Evolutionary conservation across 2,888 invertebrate genomes (phyloP).

Genomic region (Rhagophthalmus giganteus): DNA sequence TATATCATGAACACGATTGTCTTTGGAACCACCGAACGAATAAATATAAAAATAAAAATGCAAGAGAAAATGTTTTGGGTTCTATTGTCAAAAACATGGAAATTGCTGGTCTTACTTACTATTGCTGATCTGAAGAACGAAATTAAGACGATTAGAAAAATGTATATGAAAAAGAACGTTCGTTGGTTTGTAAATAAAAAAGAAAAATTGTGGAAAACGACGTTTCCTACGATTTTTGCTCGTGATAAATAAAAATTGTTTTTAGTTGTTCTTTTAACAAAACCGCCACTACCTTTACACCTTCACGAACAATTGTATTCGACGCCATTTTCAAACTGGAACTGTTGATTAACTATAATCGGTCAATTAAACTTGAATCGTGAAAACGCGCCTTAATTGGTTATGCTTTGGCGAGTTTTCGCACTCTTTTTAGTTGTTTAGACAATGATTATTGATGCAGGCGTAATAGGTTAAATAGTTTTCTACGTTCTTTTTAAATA

Average conservation of each 20-base stretch:
- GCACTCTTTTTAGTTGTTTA: no score
- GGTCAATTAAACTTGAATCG: slow-evolving; percentile 2
- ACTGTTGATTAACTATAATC: slow-evolving; percentile 2
- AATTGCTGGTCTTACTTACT: slow-evolving; percentile 43
- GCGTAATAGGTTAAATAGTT: no score
- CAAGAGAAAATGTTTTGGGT: slow-evolving; percentile 45
- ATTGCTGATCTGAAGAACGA: slow-evolving; percentile 49
- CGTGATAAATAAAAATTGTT: no score
- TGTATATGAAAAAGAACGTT: slow-evolving; percentile 40
- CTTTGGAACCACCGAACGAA: slow-evolving; percentile 46
- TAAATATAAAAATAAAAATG: slow-evolving; percentile 46
- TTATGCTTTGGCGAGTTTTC: no score
- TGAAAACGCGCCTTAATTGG: no score
- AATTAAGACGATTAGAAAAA: slow-evolving; percentile 53
- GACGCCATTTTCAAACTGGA: slow-evolving; percentile 27
- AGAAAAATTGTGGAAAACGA: slow-evolving; percentile 29
- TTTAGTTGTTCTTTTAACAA: no score
- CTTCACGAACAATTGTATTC: no score
- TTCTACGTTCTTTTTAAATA: no score
- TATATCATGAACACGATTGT: slow-evolving; percentile 47
- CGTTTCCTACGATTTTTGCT: no score
- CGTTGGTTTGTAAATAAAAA: slow-evolving; percentile 2
- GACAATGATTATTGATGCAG: no score
- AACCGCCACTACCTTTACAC: slow-evolving; percentile 26
- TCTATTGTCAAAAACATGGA: slow-evolving; percentile 45